Evolutionary conservation across 2,113 vertebrate genomes (phyloP), one percentile per base, ranked within the genome.

Genomic region (Leptobrachium leishanense): DNA sequence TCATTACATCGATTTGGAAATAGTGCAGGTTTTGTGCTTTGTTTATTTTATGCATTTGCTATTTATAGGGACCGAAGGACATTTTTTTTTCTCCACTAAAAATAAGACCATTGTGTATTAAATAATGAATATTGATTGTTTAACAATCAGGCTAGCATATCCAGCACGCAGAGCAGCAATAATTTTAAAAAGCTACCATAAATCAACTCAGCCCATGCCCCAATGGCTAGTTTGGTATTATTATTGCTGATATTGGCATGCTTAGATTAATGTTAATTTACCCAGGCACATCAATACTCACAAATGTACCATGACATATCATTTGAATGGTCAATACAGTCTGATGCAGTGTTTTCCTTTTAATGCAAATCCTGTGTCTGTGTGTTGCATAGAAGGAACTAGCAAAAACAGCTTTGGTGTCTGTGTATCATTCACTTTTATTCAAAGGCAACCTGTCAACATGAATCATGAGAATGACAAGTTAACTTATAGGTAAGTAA

Each of bases 241-340:
- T 73, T 66, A 73, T 62, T 72, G 77, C 77, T 72, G 69, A 66
- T 72, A 79, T 72, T 13, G 70, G 69, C 77, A 50, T 73, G 77
- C 46, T 66, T 72, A 72, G 69, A 72, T 79, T 65, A 79, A 72
- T 79, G 77, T 55, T 72, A 79, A 79, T 43, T 79, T 79, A 79
- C 72, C 59, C 62, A 79, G 63, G 31, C n/a, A 39, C 50, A 42
- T 79, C 77, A 79, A 79, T 79, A 79, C 40, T 43, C 39, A 40
- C 43, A 79, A 44, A 55, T 66, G 69, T 72, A 66, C 55, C 55
- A 12, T 43, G 69, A 43, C 77, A 40, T 57, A 59, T 79, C 77
- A 73, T 72, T 72, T 9, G 15, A 42, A 42, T 65, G 59, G 72
- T 72, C 77, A 55, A 72, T 79, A 73, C 8, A 43, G 53, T 72